Evolutionary conservation across 1,140 invertebrate genomes (phyloP).

Genomic region (Diploscapter pachys): DNA sequence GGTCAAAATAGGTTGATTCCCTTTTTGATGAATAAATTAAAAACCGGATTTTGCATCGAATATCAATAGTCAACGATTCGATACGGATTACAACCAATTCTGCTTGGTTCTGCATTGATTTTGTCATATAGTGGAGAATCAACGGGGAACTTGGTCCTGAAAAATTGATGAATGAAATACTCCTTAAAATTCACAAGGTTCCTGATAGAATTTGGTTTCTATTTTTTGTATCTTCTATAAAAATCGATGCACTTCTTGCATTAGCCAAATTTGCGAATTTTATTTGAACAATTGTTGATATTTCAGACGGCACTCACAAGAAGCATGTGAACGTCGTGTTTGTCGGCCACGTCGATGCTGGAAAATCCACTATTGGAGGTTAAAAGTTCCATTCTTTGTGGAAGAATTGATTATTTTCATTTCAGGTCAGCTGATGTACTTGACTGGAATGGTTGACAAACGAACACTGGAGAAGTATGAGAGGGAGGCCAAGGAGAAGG

Average conservation of each 20-base stretch:
- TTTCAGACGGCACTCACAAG: constrained; percentile 66
- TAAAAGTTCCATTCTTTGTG: neutral
- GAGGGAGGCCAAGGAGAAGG: constrained; percentile 96
- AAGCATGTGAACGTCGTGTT: constrained; percentile 99
- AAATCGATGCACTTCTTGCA: constrained; percentile 9
- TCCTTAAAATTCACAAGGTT: neutral
- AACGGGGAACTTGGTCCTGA: too few relatives aligned
- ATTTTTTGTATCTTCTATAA: constrained; percentile 8
- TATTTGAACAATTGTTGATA: neutral
- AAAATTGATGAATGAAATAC: too few relatives aligned
- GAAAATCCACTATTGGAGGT: constrained; percentile 94
- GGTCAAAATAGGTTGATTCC: neutral
- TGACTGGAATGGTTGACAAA: constrained; percentile 99
- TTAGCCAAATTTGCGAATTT: neutral
- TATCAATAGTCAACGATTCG: too few relatives aligned
- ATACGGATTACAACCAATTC: too few relatives aligned
- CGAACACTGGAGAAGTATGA: constrained; percentile 98
- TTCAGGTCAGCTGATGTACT: constrained; percentile 88
- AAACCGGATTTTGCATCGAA: too few relatives aligned
- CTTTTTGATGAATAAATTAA: too few relatives aligned
- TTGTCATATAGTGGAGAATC: too few relatives aligned
- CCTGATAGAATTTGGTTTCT: neutral
- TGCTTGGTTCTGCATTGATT: too few relatives aligned
- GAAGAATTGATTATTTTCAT: neutral
- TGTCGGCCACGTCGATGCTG: constrained; percentile 99